phyloP scores from a whole-genome alignment of 2,113 vertebrate genomes.

The Oryzias woworae region DNA sequence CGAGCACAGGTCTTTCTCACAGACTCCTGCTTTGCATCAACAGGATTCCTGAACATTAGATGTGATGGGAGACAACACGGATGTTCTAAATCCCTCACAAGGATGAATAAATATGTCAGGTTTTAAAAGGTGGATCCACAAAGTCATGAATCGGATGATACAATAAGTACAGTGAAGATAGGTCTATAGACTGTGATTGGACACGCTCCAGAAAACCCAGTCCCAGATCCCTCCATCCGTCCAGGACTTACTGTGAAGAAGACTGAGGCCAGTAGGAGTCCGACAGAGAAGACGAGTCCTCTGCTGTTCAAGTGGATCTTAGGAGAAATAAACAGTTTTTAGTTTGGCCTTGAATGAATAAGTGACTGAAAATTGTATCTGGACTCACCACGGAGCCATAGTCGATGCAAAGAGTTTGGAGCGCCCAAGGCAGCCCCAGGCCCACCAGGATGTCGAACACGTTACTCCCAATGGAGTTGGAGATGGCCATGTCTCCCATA shows the following conservation, averaged over 20 bases:
- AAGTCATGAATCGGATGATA: too few species aligned
- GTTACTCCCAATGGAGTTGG: constrained; percentile 95
- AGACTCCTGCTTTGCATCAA: too few species aligned
- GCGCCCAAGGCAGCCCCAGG: constrained; percentile 88
- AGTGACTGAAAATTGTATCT: not conserved
- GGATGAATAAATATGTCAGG: not conserved
- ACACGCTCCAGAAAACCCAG: too few species aligned
- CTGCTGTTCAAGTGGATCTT: constrained; percentile 92
- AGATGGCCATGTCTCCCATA: constrained; percentile 96
- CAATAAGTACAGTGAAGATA: too few species aligned
- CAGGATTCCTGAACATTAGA: too few species aligned
- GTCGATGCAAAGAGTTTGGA: constrained; percentile 92
- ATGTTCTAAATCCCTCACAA: too few species aligned
- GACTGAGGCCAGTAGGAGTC: constrained; percentile 89
- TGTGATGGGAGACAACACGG: too few species aligned
- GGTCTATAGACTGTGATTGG: too few species aligned
- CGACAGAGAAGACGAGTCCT: constrained; percentile 94
- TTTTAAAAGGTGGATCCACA: not conserved
- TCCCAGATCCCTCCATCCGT: not conserved
- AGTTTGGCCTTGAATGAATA: too few species aligned
- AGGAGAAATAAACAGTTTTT: constrained; percentile 16
- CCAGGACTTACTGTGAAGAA: constrained; percentile 88
- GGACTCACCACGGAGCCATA: constrained; percentile 89
- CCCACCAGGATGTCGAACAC: constrained; percentile 97
- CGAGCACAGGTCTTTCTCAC: too few species aligned